These are phyloP conservation scores for Nephrotoma appendiculata DNA, from an alignment of 2,888 invertebrate genomes.

Conservation along the genomic window DNA sequence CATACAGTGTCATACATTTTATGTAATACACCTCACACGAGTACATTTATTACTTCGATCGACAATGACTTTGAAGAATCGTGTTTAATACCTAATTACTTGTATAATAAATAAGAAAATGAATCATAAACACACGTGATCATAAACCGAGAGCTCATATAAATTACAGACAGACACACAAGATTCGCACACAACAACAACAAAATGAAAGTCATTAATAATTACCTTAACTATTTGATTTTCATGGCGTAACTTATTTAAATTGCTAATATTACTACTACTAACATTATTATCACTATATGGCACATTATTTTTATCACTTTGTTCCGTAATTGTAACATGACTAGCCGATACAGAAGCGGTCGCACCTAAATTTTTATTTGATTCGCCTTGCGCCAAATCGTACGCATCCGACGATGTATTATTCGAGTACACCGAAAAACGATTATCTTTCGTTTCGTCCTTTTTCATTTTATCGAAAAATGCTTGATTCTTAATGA, in stretches of 20 bases:
- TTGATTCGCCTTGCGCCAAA: background rate
- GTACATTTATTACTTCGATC: background rate
- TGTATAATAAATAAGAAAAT: background rate
- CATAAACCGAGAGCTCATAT: background rate
- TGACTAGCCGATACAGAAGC: background rate
- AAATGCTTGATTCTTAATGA: slow-evolving; percentile 5
- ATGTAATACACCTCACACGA: too few relatives aligned
- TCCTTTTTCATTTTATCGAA: slow-evolving; percentile 5
- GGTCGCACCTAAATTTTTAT: background rate
- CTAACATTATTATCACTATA: background rate
- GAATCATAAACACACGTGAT: background rate
- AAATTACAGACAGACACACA: background rate
- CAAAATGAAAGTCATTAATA: background rate
- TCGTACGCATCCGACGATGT: background rate
- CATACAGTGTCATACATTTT: too few relatives aligned
- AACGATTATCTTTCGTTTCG: background rate
- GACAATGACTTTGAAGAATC: background rate
- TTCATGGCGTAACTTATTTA: background rate
- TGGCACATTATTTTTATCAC: background rate
- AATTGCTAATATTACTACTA: background rate
- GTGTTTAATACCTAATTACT: background rate
- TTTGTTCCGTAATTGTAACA: background rate
- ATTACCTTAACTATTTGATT: background rate
- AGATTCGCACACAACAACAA: background rate
- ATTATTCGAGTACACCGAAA: background rate